phyloP scores from a whole-genome alignment of 1,140 invertebrate species.

The Radopholus similis region DNA sequence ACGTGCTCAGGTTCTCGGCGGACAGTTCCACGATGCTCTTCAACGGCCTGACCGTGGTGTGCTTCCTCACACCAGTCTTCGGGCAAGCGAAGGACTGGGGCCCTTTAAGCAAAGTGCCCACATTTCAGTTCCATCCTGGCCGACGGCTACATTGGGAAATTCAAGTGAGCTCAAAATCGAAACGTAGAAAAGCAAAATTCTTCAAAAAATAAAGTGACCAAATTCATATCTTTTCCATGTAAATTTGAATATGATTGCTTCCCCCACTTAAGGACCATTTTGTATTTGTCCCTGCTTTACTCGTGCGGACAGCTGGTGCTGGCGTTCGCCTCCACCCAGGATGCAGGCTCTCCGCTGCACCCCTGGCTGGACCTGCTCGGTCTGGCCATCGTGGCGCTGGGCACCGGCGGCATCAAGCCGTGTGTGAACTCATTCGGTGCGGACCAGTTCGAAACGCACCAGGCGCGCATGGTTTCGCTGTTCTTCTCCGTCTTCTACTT shows the following conservation, averaged over 20 bases:
- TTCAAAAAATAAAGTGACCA: too few species aligned
- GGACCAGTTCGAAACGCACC: constrained; percentile 66
- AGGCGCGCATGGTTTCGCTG: constrained; percentile 61
- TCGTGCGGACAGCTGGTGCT: constrained; percentile 77
- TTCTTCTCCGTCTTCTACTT: constrained; percentile 59
- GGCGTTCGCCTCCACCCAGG: constrained; percentile 67
- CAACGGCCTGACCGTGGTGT: constrained; percentile 75
- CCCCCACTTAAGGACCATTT: constrained; percentile 61
- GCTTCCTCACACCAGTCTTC: constrained; percentile 79
- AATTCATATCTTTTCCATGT: too few species aligned
- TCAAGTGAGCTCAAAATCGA: constrained; percentile 61
- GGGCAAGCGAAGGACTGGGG: too few species aligned
- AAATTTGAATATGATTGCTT: constrained; percentile 71
- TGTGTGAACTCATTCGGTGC: constrained; percentile 88
- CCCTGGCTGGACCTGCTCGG: constrained; percentile 63
- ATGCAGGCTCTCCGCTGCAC: constrained; percentile 59
- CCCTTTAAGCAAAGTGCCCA: too few species aligned
- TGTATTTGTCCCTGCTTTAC: constrained; percentile 69
- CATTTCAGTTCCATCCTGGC: too few species aligned
- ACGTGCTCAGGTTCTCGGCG: constrained; percentile 69
- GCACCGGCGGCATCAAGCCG: constrained; percentile 93
- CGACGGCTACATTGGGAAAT: constrained; percentile 80
- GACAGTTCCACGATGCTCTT: constrained; percentile 74
- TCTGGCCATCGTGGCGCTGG: constrained; percentile 73
- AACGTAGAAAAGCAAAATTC: too few species aligned